These are phyloP conservation scores for Catharus fuscescens DNA, from an alignment of 2,113 vertebrate species.

Conservation along the genomic window DNA sequence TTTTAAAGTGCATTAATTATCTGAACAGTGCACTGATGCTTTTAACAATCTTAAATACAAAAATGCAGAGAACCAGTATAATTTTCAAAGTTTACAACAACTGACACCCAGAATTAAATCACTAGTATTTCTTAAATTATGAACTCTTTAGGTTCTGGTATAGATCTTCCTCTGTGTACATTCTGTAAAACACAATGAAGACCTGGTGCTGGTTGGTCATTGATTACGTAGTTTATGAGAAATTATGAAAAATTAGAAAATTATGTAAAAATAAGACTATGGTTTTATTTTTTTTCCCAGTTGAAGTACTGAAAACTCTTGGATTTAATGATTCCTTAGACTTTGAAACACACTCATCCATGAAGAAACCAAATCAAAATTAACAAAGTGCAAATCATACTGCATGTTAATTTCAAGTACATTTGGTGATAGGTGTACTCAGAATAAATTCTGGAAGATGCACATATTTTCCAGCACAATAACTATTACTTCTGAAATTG, in stretches of 20 bases:
- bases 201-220: not conserved
- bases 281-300: not conserved
- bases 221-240: not conserved
- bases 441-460: not conserved
- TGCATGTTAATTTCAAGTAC: not conserved
- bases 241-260: not conserved
- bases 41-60: not conserved
- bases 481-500: not conserved
- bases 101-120: not conserved
- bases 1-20: constrained; percentile 38
- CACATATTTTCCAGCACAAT: not conserved
- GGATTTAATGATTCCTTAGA: not conserved
- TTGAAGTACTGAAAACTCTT: not conserved
- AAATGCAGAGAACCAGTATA: not conserved
- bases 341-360: not conserved
- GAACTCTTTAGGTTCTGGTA: not conserved
- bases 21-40: not conserved
- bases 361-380: not conserved
- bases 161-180: not conserved
- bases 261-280: not conserved
- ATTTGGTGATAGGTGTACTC: not conserved
- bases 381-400: not conserved
- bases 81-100: not conserved
- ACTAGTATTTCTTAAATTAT: not conserved
- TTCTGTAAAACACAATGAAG: not conserved